phyloP scores from a whole-genome alignment of 2,113 vertebrate genomes.

The Tretioscincus oriximinensis region DNA sequence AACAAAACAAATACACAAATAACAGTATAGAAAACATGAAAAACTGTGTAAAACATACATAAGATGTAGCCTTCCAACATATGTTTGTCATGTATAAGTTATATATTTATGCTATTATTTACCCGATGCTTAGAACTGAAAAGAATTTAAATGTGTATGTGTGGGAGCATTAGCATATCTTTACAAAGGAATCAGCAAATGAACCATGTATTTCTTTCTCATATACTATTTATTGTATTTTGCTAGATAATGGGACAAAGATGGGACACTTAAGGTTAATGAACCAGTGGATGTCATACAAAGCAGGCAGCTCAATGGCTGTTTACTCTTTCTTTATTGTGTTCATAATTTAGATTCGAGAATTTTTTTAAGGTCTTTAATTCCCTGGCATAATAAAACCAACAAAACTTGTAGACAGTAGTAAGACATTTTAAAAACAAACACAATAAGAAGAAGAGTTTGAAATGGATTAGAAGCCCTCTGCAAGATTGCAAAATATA shows the following conservation, averaged over 20 bases:
- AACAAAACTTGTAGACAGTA: no score
- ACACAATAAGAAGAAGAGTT: slow-evolving; percentile 28
- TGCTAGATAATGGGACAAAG: slow-evolving; percentile 53
- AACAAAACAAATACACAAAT: no score
- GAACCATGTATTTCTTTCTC: slow-evolving; percentile 20
- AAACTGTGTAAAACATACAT: no score
- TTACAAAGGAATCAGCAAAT: slow-evolving; percentile 16
- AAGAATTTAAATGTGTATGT: no score
- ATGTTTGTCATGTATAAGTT: no score
- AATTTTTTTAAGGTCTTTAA: no score
- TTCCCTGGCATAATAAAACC: no score
- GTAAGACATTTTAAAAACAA: slow-evolving; percentile 42
- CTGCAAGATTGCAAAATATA: no score
- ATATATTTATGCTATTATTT: slow-evolving; percentile 2
- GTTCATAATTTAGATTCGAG: slow-evolving; percentile 47
- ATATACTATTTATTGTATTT: slow-evolving; percentile 32
- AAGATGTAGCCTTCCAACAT: no score
- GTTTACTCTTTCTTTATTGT: slow-evolving; percentile 56
- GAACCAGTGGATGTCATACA: slow-evolving; percentile 56
- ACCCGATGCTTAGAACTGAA: neutral
- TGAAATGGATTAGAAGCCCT: neutral
- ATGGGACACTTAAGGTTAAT: slow-evolving; percentile 57
- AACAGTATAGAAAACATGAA: no score
- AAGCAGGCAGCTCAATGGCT: slow-evolving; percentile 41
- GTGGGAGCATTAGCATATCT: neutral